Evolutionary conservation across 37 sponge, comb jelly and placozoan genomes (phyloP), one percentile per base, ranked within the genome.

Genomic region (Oopsacas minuta): DNA sequence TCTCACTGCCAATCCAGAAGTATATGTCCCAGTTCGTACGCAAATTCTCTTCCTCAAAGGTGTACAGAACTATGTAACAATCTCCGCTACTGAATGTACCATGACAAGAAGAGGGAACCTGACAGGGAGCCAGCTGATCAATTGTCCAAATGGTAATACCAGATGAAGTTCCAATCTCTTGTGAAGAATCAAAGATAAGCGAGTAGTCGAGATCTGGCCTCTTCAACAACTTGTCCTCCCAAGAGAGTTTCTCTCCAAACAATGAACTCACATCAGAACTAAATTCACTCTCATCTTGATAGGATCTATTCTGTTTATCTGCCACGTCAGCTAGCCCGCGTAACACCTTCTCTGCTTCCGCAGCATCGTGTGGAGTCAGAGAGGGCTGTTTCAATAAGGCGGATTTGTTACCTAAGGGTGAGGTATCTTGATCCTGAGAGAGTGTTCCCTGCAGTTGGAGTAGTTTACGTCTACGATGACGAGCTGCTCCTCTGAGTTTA

Each of bases 141-240:
- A 97, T 97, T 39, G 88, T 86, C 99, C 99, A 97, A 28, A 97
- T 49, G 20, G 89, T 87, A 12, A 97, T 53, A 1, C 99, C 97
- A 0, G 91, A 86, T 0, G 88, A 83, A 8, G 53, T 90, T 0
- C 92, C 92, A 17, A 89, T 87, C 22, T 92, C 90, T 0, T 92
- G 93, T 0, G 88, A 39, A 3, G 75, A 61, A 32, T 81, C 84
- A 84, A 97, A 97, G 23, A 94, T 81, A 0, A 90, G 91, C 17
- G 87, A 81, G 83, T 97, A 97, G 84, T 94, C 91, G 37, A 97
- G 86, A 39, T 94, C 90, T 37, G 95, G 99, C 46, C 90, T 86
- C 52, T 90, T 89, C 36, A 97, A 85, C 32, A 82, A 51, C 37
- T 82, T 37, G 23, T 82, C 39, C 39, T 82, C 39, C 83, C 39